Conservation (phyloP, 2,113 vertebrate genomes). For the Condylura cristata region DNA sequence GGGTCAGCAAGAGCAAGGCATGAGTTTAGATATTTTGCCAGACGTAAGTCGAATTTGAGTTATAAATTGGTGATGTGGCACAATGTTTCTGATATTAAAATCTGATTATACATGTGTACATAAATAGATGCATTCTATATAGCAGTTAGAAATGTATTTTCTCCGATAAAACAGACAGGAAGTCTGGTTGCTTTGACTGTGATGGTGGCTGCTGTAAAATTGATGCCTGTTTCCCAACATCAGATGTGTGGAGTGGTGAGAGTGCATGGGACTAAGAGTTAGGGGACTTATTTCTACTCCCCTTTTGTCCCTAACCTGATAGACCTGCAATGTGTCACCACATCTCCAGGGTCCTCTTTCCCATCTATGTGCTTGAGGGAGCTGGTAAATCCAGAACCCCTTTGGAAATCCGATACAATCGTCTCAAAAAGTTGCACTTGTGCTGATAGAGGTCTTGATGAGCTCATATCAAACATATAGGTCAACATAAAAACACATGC, state of each 20-base stretch:
- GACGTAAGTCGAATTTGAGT: not conserved
- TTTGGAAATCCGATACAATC: not conserved
- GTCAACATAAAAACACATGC: too few relatives aligned
- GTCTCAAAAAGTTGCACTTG: not conserved
- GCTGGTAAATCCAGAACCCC: not conserved
- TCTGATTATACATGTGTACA: not conserved
- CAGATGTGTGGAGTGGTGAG: not conserved
- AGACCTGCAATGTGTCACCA: not conserved
- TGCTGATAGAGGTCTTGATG: too few relatives aligned
- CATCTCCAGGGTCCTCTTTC: not conserved
- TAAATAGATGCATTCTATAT: not conserved
- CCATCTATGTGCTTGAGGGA: not conserved
- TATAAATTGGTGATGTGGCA: not conserved
- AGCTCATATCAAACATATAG: too few relatives aligned
- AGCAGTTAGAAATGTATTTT: not conserved
- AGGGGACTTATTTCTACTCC: not conserved
- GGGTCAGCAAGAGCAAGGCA: not conserved
- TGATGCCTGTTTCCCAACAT: not conserved
- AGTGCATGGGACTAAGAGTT: not conserved
- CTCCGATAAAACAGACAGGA: not conserved
- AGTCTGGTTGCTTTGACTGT: not conserved
- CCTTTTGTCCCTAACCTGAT: not conserved
- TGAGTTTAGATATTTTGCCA: conserved; percentile 20
- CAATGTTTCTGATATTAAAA: not conserved
- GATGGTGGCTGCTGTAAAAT: not conserved